Evolutionary conservation across 2,888 invertebrate species (phyloP).

Genomic region (Parnassius smintheus): DNA sequence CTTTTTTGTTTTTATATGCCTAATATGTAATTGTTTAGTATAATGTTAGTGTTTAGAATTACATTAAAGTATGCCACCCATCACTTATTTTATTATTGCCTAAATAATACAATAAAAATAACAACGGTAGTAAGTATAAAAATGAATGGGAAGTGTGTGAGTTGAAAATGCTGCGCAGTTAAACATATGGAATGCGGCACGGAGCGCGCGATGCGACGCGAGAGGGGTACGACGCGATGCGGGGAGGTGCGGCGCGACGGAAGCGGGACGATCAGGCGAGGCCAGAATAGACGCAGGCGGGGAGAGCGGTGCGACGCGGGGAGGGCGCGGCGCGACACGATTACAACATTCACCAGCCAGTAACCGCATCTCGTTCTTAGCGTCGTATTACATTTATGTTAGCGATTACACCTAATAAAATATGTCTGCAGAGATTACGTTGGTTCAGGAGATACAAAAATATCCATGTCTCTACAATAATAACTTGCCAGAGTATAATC

Average conservation of each 20-base stretch:
- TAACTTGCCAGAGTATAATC: slow-evolving; percentile 43
- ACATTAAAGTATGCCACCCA: no score
- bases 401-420: slow-evolving; percentile 14
- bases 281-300: background rate
- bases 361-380: slow-evolving; percentile 30
- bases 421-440: slow-evolving; percentile 44
- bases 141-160: background rate
- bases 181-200: background rate
- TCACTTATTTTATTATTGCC: no score
- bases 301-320: slow-evolving; percentile 27
- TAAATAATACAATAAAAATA: no score
- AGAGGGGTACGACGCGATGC: slow-evolving; percentile 14
- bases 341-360: slow-evolving; percentile 17
- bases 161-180: no score
- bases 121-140: no score
- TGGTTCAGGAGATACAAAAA: slow-evolving; percentile 44
- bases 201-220: background rate
- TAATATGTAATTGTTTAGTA: no score
- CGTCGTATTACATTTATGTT: slow-evolving; percentile 28
- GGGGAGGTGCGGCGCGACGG: slow-evolving; percentile 4
- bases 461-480: slow-evolving; percentile 44
- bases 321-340: slow-evolving; percentile 37
- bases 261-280: background rate
- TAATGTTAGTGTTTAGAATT: no score
- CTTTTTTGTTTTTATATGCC: no score